Base-by-base conservation (phyloP, 2,113 vertebrate genomes). In the Egretta garzetta region DNA sequence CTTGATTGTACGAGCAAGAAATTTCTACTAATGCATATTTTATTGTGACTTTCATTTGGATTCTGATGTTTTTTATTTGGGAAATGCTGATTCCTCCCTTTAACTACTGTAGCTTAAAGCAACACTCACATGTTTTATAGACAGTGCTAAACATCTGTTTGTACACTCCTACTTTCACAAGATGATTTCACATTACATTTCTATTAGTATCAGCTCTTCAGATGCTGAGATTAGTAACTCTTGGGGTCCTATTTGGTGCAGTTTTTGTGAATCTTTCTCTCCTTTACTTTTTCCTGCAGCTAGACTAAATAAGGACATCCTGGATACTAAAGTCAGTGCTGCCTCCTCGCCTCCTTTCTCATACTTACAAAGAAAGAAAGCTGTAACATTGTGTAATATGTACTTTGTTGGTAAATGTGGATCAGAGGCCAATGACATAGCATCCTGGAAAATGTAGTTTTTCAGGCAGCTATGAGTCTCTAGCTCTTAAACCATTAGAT, bases 401-500 rank as follows among this genome's bases (percentile, higher is more conserved):
- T 67, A 90, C 37, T 68, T 73, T 67, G 23, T 47, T 80, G 41
- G 43, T 49, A 90, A 95, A 93, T 49, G 39, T 45, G 56, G n/a
- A 81, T 97, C 86, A 88, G 56, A 96, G 52, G 62, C 39, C 45
- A 93, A 83, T 74, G 88, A 62, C 24, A 93, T 3, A 80, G 39
- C 55, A 88, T 80, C n/a, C 45, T 88, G 64, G 60, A 97, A 97
- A 97, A 94, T 27, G 49, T 52, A 90, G 63, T 75, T 96, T 96
- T 90, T 91, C 88, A 91, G n/a, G 35, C 50, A 0, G 60, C 95
- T 94, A 79, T 91, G 45, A 75, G 15, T 96, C 60, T 94, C 56
- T 68, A 81, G 60, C 66, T 96, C 77, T 96, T 94, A 95, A 95
- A 80, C 71, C 53, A 88, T 97, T 98, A 96, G 83, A 90, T 82